phyloP scores from a whole-genome alignment of 2,797 vertebrate species.

The Staurois parvus region DNA sequence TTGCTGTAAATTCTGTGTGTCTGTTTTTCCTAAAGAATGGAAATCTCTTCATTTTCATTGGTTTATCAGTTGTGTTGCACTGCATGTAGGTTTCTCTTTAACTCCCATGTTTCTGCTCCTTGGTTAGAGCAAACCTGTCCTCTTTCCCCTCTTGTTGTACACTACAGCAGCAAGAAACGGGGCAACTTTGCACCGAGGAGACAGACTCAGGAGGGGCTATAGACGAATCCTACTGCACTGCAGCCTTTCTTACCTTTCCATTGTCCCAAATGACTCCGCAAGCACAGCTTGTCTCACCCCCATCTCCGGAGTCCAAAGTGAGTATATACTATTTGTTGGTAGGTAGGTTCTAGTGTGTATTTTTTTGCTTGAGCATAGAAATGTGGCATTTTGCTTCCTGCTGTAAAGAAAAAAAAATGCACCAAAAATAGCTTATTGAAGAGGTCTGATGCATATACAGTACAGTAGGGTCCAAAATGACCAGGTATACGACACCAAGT shows the following conservation, averaged over 20 bases:
- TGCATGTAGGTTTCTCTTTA: constrained; percentile 51
- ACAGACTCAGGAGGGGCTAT: constrained; percentile 55
- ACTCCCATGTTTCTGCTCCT: constrained; percentile 55
- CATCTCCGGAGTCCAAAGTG: constrained; percentile 50
- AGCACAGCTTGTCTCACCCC: constrained; percentile 42
- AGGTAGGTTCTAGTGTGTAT: constrained; percentile 47
- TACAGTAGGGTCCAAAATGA: neutral
- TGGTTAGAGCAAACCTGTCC: constrained; percentile 58
- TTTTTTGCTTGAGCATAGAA: constrained; percentile 6
- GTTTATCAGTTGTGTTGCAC: constrained; percentile 38
- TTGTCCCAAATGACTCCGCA: constrained; percentile 57
- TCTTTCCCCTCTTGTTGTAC: constrained; percentile 55
- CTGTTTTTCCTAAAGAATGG: neutral
- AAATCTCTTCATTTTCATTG: neutral
- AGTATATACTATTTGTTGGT: constrained; percentile 33
- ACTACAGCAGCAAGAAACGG: constrained; percentile 52
- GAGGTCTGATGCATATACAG: neutral
- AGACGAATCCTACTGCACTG: constrained; percentile 58
- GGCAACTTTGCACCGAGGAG: constrained; percentile 47
- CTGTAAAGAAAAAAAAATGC: neutral
- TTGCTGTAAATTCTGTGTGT: neutral
- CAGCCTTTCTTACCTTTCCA: constrained; percentile 55
- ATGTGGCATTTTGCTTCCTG: neutral
- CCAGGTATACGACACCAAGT: no score
- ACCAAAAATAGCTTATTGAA: neutral